Evolutionary conservation across 2,113 vertebrate species (phyloP).

Genomic region (Campylomormyrus tamandua): DNA sequence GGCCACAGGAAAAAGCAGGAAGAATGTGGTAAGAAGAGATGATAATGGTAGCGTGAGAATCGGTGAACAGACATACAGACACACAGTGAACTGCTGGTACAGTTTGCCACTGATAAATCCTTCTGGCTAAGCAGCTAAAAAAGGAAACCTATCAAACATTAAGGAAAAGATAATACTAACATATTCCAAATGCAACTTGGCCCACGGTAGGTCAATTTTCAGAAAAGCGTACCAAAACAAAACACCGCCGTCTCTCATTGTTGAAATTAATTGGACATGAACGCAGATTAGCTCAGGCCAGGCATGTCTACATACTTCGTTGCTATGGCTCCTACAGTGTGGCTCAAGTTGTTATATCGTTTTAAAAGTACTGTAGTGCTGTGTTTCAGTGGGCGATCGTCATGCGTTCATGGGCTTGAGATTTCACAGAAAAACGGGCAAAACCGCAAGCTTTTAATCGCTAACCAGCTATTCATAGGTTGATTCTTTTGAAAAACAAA

Average conservation of each 20-base stretch:
- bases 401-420: background rate
- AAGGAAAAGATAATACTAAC: background rate
- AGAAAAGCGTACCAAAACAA: background rate
- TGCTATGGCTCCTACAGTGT: background rate
- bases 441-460: background rate
- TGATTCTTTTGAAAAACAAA: background rate
- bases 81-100: background rate
- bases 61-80: background rate
- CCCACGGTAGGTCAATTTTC: background rate
- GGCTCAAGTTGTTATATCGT: no score
- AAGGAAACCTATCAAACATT: background rate
- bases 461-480: background rate
- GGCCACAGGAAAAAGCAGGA: background rate
- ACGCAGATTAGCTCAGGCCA: background rate
- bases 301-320: background rate
- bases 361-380: background rate
- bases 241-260: background rate
- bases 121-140: slow-evolving; percentile 1
- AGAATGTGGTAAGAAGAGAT: background rate
- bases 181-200: no score
- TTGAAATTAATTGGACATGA: background rate
- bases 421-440: background rate
- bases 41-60: background rate
- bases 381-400: background rate
- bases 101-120: background rate